Evolutionary conservation across 2,888 invertebrate genomes (phyloP), one percentile per base, ranked within the genome.

Genomic region (Dioctria rufipes): DNA sequence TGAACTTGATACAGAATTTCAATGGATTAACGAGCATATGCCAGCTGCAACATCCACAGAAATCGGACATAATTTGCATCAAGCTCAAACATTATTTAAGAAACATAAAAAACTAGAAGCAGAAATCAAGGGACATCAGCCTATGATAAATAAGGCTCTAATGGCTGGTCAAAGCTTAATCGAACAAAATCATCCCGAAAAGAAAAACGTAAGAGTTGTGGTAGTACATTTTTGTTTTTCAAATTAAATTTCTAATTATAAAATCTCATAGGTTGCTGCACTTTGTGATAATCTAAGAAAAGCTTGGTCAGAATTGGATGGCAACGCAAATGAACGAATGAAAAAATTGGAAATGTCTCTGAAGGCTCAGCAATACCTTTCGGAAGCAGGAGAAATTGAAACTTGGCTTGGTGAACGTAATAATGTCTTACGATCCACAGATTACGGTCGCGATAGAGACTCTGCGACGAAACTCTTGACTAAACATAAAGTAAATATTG

Each of bases 101-200:
- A 98, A 98, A 87, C 98, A 98, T 89, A 95, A 94, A 89, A 98
- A 99, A 90, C 90, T 99, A 82, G 94, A 95, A 85, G 94, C 95
- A 0, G 99, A 98, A 90, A 94, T 99, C 82, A 90, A 91, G 46
- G 97, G 96, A 0, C 94, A 99, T 86, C 92, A 94, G 84, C 94
- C 95, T 0, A 93, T 95, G 88, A 95, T 98, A 69, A 94, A 95
- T 84, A 94, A 95, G 85, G 94, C 96, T 3, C 88, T 97, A 71
- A 92, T 91, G n/a, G 93, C 93, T n/a, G 98, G 97, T 0, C 91
- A 93, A 80, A 89, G 91, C 6, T 90, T 98, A 69, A 91, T 95
- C 4, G 92, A 93, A 51, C 93, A 94, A 83, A 90, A 92, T 42
- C 97, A 98, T 89, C 95, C 96, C 0, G 95, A 96, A 87, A 92